Percentiles rank a stretch among this genome's conserved stretches.
Evolutionary conservation across 2,113 vertebrate species (phyloP).

Genomic region (Tetrao urogallus): DNA sequence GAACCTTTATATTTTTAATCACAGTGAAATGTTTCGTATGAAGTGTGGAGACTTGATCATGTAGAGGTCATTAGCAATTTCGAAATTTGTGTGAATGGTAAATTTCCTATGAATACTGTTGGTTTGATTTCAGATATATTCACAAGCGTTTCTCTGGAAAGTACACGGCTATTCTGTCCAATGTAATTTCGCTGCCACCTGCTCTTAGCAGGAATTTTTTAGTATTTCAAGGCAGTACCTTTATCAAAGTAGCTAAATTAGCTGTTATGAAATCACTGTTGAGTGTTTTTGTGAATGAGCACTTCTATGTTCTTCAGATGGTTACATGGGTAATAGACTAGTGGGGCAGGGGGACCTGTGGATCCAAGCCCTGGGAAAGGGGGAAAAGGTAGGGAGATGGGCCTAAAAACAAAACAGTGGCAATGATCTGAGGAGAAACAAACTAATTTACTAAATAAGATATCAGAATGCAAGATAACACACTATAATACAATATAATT

Average conservation of each 20-base stretch:
- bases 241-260: background rate
- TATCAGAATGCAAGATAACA: too few relatives aligned
- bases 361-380: too few relatives aligned
- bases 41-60: background rate
- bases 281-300: background rate
- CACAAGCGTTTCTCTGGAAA: background rate
- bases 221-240: background rate
- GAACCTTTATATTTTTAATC: background rate
- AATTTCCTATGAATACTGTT: background rate
- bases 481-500: too few relatives aligned
- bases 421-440: too few relatives aligned
- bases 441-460: too few relatives aligned
- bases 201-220: background rate
- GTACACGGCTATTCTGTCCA: background rate
- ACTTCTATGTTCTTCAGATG: background rate
- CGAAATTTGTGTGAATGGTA: background rate
- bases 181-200: background rate
- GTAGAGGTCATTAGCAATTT: background rate
- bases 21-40: background rate
- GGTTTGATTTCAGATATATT: background rate
- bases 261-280: background rate
- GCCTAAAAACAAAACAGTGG: too few relatives aligned
- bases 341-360: too few relatives aligned
- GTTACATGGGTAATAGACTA: background rate
- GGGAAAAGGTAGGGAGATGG: too few relatives aligned